Percentiles rank a stretch among this genome's conserved stretches.
These are phyloP conservation scores for Ameiurus melas DNA, from an alignment of 2,113 vertebrate species.

Conservation along the genomic window DNA sequence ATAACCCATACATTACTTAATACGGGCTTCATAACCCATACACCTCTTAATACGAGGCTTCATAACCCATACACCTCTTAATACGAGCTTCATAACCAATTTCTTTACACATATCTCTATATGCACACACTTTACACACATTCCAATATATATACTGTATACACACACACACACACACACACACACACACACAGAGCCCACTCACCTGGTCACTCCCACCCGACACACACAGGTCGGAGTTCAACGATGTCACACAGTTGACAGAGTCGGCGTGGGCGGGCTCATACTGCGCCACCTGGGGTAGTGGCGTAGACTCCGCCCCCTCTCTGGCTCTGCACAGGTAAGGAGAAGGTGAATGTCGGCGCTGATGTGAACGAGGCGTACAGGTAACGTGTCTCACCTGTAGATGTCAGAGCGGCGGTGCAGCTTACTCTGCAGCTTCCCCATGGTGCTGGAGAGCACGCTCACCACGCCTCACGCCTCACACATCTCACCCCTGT, in stretches of 20 bases:
- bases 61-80: not conserved
- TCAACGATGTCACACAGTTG: constrained; percentile 80
- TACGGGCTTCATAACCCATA: not conserved
- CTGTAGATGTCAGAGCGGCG: constrained; percentile 80
- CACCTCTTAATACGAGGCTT: not conserved
- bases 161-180: too few relatives aligned
- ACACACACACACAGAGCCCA: not conserved
- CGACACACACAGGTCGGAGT: constrained; percentile 84
- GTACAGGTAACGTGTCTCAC: constrained; percentile 61
- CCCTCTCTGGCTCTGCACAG: constrained; percentile 71
- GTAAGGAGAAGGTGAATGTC: constrained; percentile 8
- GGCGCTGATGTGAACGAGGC: too few relatives aligned
- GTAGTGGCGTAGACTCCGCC: constrained; percentile 56
- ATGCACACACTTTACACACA: not conserved
- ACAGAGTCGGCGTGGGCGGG: constrained; percentile 77
- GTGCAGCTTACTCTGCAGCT: constrained; percentile 88
- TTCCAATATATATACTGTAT: too few relatives aligned
- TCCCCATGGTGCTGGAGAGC: constrained; percentile 77
- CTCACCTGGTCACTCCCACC: constrained; percentile 90
- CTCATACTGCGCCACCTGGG: constrained; percentile 68
- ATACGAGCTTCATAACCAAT: not conserved
- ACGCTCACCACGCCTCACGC: constrained; percentile 35
- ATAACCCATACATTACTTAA: not conserved
- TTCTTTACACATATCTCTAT: not conserved
- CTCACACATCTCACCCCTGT: constrained; percentile 1